Evolutionary conservation across 2,113 vertebrate genomes (phyloP).

Genomic region (Austrofundulus limnaeus): DNA sequence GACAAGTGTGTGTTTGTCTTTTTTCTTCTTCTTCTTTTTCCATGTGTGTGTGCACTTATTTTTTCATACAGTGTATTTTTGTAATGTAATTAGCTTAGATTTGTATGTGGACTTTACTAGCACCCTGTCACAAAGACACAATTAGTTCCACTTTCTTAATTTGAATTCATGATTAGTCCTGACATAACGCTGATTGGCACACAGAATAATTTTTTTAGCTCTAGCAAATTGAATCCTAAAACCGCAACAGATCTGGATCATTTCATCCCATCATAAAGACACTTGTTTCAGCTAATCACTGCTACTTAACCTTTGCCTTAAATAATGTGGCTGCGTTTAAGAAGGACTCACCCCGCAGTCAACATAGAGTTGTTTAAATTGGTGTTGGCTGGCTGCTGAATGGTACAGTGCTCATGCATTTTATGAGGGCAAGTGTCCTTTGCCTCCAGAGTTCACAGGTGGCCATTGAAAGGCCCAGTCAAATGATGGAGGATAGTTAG

Average conservation of each 20-base stretch:
- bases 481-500: conserved; percentile 72
- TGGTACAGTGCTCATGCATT: conserved; percentile 71
- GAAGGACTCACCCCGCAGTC: conserved; percentile 63
- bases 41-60: conserved; percentile 6
- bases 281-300: conserved; percentile 66
- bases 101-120: too few relatives aligned
- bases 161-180: too few relatives aligned
- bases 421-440: conserved; percentile 71
- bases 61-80: background rate
- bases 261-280: conserved; percentile 43
- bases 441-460: conserved; percentile 76
- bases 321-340: conserved; percentile 65
- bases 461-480: conserved; percentile 68
- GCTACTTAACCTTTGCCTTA: conserved; percentile 65
- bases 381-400: conserved; percentile 47
- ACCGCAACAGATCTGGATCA: too few relatives aligned
- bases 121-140: background rate
- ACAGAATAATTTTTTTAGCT: background rate
- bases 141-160: too few relatives aligned
- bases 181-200: too few relatives aligned
- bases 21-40: conserved; percentile 28
- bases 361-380: conserved; percentile 71
- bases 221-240: background rate
- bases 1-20: conserved; percentile 43
- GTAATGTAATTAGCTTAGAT: too few relatives aligned